These are phyloP conservation scores for Oriolus oriolus DNA, from an alignment of 2,113 vertebrate genomes.

Conservation along the genomic window DNA sequence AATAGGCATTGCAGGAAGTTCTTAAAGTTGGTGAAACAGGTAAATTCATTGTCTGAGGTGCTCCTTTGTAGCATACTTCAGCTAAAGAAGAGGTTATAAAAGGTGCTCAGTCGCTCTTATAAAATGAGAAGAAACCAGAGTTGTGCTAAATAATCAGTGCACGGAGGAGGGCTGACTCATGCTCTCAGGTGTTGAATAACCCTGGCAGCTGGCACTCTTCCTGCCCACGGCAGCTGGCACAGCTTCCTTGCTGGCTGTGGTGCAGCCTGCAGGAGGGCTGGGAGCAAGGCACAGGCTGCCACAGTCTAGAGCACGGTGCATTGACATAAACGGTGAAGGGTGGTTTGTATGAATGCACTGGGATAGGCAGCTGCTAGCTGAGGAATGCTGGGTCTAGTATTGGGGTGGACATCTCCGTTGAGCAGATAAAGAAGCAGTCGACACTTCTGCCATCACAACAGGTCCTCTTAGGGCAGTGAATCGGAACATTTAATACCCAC, in stretches of 20 bases:
- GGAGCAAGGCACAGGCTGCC: neutral
- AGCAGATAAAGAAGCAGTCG: neutral
- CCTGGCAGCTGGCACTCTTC: neutral
- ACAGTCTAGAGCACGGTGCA: neutral
- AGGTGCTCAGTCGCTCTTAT: neutral
- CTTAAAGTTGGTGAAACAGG: neutral
- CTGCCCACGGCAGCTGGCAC: neutral
- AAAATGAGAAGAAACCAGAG: neutral
- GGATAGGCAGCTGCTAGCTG: neutral
- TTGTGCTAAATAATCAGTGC: neutral
- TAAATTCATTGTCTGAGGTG: neutral
- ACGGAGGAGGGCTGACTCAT: neutral
- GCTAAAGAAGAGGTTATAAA: neutral
- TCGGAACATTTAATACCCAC: neutral
- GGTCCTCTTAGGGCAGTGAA: neutral
- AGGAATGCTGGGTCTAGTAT: neutral
- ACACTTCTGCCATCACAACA: neutral
- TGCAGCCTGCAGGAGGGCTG: neutral
- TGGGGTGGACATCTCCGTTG: rapidly evolving
- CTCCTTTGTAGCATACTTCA: neutral
- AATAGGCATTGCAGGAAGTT: neutral
- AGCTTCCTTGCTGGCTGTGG: neutral
- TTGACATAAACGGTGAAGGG: neutral
- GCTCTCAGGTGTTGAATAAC: neutral
- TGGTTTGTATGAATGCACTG: neutral